These are phyloP conservation scores for Colistium nudipinnis DNA, from an alignment of 2,113 vertebrate species.

Conservation along the genomic window DNA sequence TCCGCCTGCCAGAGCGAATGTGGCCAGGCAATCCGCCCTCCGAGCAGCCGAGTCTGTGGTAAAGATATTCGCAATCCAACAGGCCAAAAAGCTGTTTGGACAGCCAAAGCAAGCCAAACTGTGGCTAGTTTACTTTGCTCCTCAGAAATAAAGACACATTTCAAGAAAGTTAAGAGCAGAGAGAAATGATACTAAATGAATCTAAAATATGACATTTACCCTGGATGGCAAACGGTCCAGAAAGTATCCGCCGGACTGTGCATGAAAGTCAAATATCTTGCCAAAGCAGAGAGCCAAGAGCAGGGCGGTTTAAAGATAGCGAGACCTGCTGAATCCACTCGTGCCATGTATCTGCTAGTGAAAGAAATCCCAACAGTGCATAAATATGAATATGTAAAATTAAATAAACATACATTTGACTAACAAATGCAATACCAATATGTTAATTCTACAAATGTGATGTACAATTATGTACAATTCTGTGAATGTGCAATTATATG, in stretches of 20 bases:
- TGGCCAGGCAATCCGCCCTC: constrained; percentile 53
- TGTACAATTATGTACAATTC: too few species aligned
- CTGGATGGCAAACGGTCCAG: constrained; percentile 18
- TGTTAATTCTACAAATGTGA: too few species aligned
- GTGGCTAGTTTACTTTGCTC: constrained; percentile 1
- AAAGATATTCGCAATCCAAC: constrained; percentile 50
- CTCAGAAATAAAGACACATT: constrained; percentile 29
- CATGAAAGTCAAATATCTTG: constrained; percentile 59
- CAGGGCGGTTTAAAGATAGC: constrained; percentile 32
- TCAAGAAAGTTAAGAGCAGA: constrained; percentile 25
- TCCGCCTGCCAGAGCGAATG: constrained; percentile 29
- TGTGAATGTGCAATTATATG: too few species aligned
- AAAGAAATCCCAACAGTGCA: too few species aligned
- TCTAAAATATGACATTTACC: constrained; percentile 27
- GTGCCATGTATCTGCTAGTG: too few species aligned
- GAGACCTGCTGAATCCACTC: constrained; percentile 13
- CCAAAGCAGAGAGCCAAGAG: constrained; percentile 41
- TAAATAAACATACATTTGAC: too few species aligned
- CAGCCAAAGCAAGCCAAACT: constrained; percentile 51
- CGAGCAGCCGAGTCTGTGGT: constrained; percentile 25
- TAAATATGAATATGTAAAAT: too few species aligned
- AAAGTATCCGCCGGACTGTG: constrained; percentile 19
- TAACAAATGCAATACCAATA: too few species aligned
- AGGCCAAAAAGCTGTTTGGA: constrained; percentile 54
- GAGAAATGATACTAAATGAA: constrained; percentile 37